A percentile compares a stretch with the other conserved stretches of the same genome.
phyloP scores from a whole-genome alignment of 1,140 invertebrate species.

The Physella acuta region DNA sequence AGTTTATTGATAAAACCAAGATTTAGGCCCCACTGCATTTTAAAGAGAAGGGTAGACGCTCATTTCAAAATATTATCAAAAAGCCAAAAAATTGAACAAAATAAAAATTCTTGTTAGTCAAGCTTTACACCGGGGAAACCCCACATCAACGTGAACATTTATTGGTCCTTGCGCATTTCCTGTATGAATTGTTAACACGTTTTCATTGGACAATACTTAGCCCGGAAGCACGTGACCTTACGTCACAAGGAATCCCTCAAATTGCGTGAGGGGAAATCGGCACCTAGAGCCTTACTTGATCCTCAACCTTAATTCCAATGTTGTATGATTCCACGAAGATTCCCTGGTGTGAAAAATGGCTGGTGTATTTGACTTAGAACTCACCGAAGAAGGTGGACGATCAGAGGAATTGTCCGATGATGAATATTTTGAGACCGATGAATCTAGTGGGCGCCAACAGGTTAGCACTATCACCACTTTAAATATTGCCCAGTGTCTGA shows the following conservation, averaged over 20 bases:
- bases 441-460: slow-evolving; percentile 20
- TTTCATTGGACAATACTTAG: slow-evolving; percentile 5
- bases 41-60: too few relatives aligned
- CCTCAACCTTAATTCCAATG: slow-evolving; percentile 9
- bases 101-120: too few relatives aligned
- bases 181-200: neutral
- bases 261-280: slow-evolving; percentile 26
- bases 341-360: slow-evolving; percentile 40
- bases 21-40: too few relatives aligned
- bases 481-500: too few relatives aligned
- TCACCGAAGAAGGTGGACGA: slow-evolving; percentile 70
- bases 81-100: too few relatives aligned
- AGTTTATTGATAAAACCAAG: too few relatives aligned
- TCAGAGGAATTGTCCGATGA: slow-evolving; percentile 71
- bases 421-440: slow-evolving; percentile 29
- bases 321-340: slow-evolving; percentile 28
- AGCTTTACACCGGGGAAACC: neutral
- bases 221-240: slow-evolving; percentile 24
- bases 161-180: slow-evolving; percentile 2
- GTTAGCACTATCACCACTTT: too few relatives aligned
- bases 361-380: slow-evolving; percentile 82
- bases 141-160: neutral
- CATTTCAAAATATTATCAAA: too few relatives aligned
- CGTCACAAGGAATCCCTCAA: slow-evolving; percentile 29
- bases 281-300: slow-evolving; percentile 1